phyloP scores from a whole-genome alignment of 2,888 invertebrate species.

The Drosophila heteroneura region DNA sequence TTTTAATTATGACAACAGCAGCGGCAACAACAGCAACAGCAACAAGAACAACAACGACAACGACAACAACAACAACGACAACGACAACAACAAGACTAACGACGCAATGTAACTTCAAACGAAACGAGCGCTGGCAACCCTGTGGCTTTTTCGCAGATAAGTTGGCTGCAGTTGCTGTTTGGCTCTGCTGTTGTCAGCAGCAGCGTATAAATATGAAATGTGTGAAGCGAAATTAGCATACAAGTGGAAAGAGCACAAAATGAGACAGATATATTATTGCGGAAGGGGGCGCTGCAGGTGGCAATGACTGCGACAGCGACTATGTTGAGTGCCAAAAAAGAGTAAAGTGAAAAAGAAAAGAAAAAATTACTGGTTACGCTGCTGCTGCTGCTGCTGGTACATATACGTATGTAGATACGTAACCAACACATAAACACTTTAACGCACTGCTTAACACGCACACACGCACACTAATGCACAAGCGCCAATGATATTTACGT shows the following conservation, averaged over 20 bases:
- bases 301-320: constrained; percentile 38
- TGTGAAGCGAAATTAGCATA: constrained; percentile 73
- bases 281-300: constrained; percentile 41
- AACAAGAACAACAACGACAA: constrained; percentile 5
- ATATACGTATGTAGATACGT: constrained; percentile 21
- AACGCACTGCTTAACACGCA: constrained; percentile 70
- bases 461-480: constrained; percentile 21
- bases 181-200: constrained; percentile 56
- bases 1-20: constrained; percentile 71
- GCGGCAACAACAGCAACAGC: constrained; percentile 11
- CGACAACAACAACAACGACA: not conserved
- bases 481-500: constrained; percentile 57
- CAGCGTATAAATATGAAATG: constrained; percentile 68
- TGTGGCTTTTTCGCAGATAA: constrained; percentile 51
- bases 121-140: constrained; percentile 52
- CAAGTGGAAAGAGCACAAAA: constrained; percentile 16
- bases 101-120: constrained; percentile 48
- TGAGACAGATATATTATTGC: constrained; percentile 12
- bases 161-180: constrained; percentile 42
- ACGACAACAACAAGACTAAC: constrained; percentile 12
- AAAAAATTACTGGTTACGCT: constrained; percentile 8
- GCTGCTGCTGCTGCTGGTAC: not conserved
- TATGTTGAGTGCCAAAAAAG: constrained; percentile 42
- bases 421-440: constrained; percentile 69
- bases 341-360: constrained; percentile 20